Conservation (phyloP, 92 coral and sea anemone genomes). For the Umimayanthus kanabou region DNA sequence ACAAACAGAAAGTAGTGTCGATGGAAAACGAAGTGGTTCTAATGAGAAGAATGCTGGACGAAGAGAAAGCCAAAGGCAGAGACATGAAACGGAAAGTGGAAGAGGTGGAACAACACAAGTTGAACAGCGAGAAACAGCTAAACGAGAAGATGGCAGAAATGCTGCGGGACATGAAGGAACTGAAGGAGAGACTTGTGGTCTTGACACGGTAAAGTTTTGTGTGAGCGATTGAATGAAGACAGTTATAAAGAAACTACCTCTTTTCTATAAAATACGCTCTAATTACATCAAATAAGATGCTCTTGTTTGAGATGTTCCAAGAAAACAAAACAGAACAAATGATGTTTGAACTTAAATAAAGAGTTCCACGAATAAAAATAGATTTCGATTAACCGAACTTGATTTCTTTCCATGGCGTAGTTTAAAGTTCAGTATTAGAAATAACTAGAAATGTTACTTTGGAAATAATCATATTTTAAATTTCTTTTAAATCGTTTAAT, state of each 20-base stretch:
- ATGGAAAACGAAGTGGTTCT: constrained; percentile 86
- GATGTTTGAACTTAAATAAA: not conserved
- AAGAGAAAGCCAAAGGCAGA: constrained; percentile 75
- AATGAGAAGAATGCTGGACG: constrained; percentile 78
- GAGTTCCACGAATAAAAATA: too few species aligned
- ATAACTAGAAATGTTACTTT: not conserved
- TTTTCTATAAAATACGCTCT: not conserved
- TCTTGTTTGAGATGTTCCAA: too few species aligned
- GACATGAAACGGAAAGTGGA: constrained; percentile 74
- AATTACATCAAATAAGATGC: too few species aligned
- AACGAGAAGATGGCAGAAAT: constrained; percentile 65
- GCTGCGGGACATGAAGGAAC: constrained; percentile 68
- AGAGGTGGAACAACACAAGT: constrained; percentile 65
- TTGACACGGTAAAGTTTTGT: constrained; percentile 65
- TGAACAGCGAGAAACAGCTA: constrained; percentile 54
- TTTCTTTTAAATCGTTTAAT: too few species aligned
- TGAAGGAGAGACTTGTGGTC: constrained; percentile 74
- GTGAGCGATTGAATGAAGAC: not conserved
- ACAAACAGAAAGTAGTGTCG: constrained; percentile 78
- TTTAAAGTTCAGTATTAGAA: too few species aligned
- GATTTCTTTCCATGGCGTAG: not conserved
- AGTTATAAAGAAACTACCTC: not conserved
- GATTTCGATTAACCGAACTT: not conserved
- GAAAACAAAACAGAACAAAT: too few species aligned
- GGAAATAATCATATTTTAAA: too few species aligned